Evolutionary conservation across 2,888 invertebrate species (phyloP), one percentile per base, ranked within the genome.

Genomic region (Chesias legatella): DNA sequence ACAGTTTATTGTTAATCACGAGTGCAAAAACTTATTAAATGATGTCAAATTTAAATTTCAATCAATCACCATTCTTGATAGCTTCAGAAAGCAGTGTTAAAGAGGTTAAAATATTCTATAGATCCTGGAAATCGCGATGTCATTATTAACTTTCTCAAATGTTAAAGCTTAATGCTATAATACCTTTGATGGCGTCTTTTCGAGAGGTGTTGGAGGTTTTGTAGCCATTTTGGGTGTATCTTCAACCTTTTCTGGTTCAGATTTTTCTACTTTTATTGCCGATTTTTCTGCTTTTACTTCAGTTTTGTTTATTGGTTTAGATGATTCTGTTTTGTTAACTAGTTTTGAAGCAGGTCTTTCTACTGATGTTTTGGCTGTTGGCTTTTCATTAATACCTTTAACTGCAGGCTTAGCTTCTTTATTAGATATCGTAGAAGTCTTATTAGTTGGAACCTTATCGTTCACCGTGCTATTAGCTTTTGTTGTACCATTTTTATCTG

Each of bases 131-230:
- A n/a, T n/a, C n/a, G n/a, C n/a, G n/a, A n/a, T n/a, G n/a, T n/a
- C n/a, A n/a, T n/a, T n/a, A n/a, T n/a, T n/a, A n/a, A n/a, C n/a
- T n/a, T n/a, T n/a, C n/a, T n/a, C n/a, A n/a, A n/a, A n/a, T n/a
- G n/a, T n/a, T n/a, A n/a, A n/a, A n/a, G n/a, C n/a, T 25, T n/a
- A 3, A 22, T 10, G 25, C 22, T 11, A 39, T 10, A n/a, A 25
- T 71, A 84, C 86, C 80, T 86, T 88, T 3, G 85, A 77, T 25
- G 85, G 73, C 27, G 69, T 47, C 45, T 85, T 85, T 49, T 85
- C 85, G 23, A 79, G 40, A 0, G 83, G 74, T 21, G 74, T 70
- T 0, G 80, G 86, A 43, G 88, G 88, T 63, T 88, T 88, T 0
- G 88, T 83, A 7, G 86, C 80, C 86, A 88, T 86, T 56, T 77